These are phyloP conservation scores for Dione juno DNA, from an alignment of 2,888 invertebrate species.

Conservation along the genomic window DNA sequence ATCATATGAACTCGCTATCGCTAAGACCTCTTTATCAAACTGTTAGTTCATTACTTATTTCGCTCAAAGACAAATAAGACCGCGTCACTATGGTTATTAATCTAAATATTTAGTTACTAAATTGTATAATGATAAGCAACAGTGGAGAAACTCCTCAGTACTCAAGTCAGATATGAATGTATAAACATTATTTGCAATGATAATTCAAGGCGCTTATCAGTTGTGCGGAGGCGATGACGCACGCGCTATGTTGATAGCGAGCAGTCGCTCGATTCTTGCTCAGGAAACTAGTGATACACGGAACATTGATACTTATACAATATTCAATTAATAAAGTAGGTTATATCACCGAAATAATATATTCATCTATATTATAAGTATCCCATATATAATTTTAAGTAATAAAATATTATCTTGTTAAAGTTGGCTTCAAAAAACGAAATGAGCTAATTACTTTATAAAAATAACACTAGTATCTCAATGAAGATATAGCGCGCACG, in stretches of 20 bases:
- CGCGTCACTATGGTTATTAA: conserved; percentile 59
- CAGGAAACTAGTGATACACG: conserved; percentile 62
- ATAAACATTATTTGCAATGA: conserved; percentile 82
- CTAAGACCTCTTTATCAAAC: conserved; percentile 76
- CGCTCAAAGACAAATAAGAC: conserved; percentile 63
- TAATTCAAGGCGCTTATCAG: conserved; percentile 81
- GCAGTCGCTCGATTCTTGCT: conserved; percentile 62
- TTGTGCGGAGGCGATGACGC: conserved; percentile 79
- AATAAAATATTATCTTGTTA: neutral
- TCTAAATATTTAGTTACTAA: conserved; percentile 57
- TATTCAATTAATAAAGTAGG: conserved; percentile 7
- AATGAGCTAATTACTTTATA: conserved; percentile 11
- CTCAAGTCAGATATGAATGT: conserved; percentile 67
- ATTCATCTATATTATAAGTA: neutral
- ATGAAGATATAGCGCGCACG: conserved; percentile 16
- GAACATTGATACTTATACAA: conserved; percentile 34
- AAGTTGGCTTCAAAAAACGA: neutral
- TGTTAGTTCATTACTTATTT: conserved; percentile 51
- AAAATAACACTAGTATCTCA: conserved; percentile 19
- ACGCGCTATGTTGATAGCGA: conserved; percentile 69
- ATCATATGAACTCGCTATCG: conserved; percentile 77
- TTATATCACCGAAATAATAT: neutral
- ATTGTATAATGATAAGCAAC: conserved; percentile 60
- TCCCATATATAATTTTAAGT: neutral
- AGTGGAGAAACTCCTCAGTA: conserved; percentile 66